These are phyloP conservation scores for Synanthedon myopaeformis DNA, from an alignment of 2,888 invertebrate species.

Conservation along the genomic window DNA sequence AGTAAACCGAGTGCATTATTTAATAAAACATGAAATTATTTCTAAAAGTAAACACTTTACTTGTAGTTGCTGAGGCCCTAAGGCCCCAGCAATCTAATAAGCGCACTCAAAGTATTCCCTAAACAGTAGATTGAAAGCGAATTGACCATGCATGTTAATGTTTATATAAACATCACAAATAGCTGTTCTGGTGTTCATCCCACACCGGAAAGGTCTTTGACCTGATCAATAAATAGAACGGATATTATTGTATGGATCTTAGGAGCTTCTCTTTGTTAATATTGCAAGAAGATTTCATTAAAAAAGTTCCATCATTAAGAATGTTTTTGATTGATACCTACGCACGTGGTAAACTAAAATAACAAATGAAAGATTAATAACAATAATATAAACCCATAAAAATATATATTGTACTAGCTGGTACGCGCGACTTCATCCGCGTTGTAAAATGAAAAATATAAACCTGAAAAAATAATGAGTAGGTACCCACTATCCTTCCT, in stretches of 20 bases:
- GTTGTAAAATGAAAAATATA: not conserved
- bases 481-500: too few species aligned
- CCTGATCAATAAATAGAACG: slow-evolving; percentile 21
- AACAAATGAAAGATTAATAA: not conserved
- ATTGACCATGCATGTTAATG: not conserved
- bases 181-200: not conserved
- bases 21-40: too few species aligned
- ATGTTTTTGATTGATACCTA: too few species aligned
- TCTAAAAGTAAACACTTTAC: too few species aligned
- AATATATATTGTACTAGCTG: not conserved
- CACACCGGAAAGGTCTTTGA: slow-evolving; percentile 7
- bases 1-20: too few species aligned
- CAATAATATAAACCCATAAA: not conserved
- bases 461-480: not conserved
- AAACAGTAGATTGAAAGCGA: not conserved
- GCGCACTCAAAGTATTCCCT: not conserved
- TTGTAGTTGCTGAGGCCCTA: too few species aligned
- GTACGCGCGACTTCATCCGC: too few species aligned
- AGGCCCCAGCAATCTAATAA: too few species aligned
- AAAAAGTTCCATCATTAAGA: not conserved
- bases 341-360: too few species aligned
- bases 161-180: not conserved
- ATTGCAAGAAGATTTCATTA: not conserved
- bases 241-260: slow-evolving; percentile 13
- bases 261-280: not conserved